Percentiles rank a stretch among this genome's conserved stretches.
Evolutionary conservation across 92 coral and sea anemone species (phyloP).

Genomic region (Siderastrea radians): DNA sequence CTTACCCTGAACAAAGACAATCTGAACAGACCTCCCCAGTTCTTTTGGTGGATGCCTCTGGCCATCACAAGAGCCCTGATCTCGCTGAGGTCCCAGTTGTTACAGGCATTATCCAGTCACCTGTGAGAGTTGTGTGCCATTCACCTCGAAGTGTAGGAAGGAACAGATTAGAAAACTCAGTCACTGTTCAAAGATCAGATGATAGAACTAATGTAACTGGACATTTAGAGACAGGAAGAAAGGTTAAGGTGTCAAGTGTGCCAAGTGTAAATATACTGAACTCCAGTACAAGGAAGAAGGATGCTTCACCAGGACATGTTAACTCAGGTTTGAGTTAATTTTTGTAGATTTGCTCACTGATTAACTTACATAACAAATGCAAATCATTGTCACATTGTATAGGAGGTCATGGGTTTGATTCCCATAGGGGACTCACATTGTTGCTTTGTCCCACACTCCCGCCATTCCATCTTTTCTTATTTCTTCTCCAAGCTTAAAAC

Average conservation of each 20-base stretch:
- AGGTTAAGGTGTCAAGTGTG: slow-evolving; percentile 73
- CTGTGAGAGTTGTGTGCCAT: slow-evolving; percentile 95
- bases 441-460: too few species aligned
- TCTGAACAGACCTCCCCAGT: slow-evolving; percentile 66
- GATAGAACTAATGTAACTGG: slow-evolving; percentile 43
- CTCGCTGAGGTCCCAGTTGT: slow-evolving; percentile 89
- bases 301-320: slow-evolving; percentile 14
- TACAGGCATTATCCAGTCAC: slow-evolving; percentile 84
- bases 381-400: too few species aligned
- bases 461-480: too few species aligned
- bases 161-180: slow-evolving; percentile 23
- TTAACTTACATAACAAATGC: too few species aligned
- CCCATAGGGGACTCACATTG: too few species aligned
- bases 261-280: slow-evolving; percentile 57
- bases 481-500: too few species aligned
- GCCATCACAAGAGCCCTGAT: slow-evolving; percentile 72
- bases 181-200: slow-evolving; percentile 34
- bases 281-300: slow-evolving; percentile 30
- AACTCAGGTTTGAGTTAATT: slow-evolving; percentile 32
- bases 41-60: slow-evolving; percentile 77
- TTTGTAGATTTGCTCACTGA: too few species aligned
- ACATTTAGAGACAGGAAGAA: slow-evolving; percentile 64
- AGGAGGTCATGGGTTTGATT: too few species aligned
- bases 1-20: slow-evolving; percentile 5
- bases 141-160: slow-evolving; percentile 79